Evolutionary conservation across 2,888 invertebrate genomes (phyloP), one percentile per base, ranked within the genome.

Genomic region (Ophion slaviceki): DNA sequence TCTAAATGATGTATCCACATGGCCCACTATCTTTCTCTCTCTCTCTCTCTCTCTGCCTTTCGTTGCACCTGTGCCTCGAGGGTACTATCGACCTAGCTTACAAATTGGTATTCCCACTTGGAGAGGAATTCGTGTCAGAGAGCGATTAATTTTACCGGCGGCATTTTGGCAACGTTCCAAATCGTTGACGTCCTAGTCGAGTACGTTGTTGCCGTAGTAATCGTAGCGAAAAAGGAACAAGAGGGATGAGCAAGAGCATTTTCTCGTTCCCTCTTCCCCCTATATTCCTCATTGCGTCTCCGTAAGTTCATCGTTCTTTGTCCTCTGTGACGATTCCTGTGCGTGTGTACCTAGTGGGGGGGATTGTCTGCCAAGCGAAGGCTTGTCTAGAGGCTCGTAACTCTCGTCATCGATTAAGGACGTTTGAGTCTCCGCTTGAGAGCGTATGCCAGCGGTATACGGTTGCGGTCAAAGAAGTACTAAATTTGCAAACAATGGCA

Each of bases 141-240:
- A 92, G 89, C 92, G 92, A 92, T 92, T 92, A 92, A 92, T 92
- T 92, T 92, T 89, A 91, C 91, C 91, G 89, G 88, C 89, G 89
- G 90, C 89, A 90, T 91, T 90, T 92, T 92, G 92, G 92, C 92
- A 53, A 59, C 20, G 70, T 80, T 87, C 91, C 92, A 92, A 90
- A 87, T 83, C 80, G 32, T 87, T 81, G 80, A 74, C 87, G 86
- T 84, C 79, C 88, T 84, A 62, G 32, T 85, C 85, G 82, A 86
- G 79, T 84, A 85, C 85, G 85, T 66, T 74, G 77, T 85, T 68
- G 66, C 53, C 76, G 71, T 79, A 67, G 82, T 79, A 68, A 80
- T 77, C 67, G 75, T 61, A 67, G 28, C 32, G 75, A 70, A 66
- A 72, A 82, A 77, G 36, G 45, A 80, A 68, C 36, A 24, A 24